Base-by-base conservation (phyloP, 92 coral and sea anemone genomes). In the Bergia puertoricense region DNA sequence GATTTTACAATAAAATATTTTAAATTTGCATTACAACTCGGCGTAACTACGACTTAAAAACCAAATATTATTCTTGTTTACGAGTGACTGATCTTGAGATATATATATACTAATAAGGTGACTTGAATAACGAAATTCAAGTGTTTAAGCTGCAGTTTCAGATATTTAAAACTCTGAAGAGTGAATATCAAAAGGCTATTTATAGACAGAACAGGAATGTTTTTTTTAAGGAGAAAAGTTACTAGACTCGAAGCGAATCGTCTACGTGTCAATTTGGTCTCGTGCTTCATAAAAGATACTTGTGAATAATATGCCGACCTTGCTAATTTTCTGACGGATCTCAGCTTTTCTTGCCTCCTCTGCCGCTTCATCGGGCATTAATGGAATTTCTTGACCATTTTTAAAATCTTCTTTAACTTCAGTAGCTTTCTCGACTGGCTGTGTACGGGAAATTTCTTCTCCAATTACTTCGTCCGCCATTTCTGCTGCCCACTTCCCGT, bases 291-390 rank as follows among this genome's bases (percentile, higher is more conserved):
- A 43, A 36, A 8, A 45, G 39, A 77, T 40, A 51, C 80, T 46
- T 51, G 39, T 44, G 65, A 72, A 75, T n/a, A 76, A 72, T 80
- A 88, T 68, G 88, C 90, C 76, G 92, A 95, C 99, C 91, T 97
- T 95, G 20, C 72, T 88, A 80, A 96, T 95, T 92, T 97, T 96
- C 46, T 79, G 90, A 18, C 92, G 89, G 39, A 97, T 92, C 74
- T 97, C 99, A 80, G 89, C 92, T 51, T 91, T 97, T 39, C 96
- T 92, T 48, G 95, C 98, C 48, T 95, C 98, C 68, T 95, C 98
- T n/a, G 99, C 98, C 77, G 94, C 95, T 23, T 83, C 88, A 83
- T 95, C 98, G 51, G 95, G 96, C 77, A 85, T 77, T 14, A 91
- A 82, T 16, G 91, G 91, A 59, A 97, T 94, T 42, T 96, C 99